Evolutionary conservation across 2,797 vertebrate genomes (phyloP).

Genomic region (Cynodonichthys magdalenae): DNA sequence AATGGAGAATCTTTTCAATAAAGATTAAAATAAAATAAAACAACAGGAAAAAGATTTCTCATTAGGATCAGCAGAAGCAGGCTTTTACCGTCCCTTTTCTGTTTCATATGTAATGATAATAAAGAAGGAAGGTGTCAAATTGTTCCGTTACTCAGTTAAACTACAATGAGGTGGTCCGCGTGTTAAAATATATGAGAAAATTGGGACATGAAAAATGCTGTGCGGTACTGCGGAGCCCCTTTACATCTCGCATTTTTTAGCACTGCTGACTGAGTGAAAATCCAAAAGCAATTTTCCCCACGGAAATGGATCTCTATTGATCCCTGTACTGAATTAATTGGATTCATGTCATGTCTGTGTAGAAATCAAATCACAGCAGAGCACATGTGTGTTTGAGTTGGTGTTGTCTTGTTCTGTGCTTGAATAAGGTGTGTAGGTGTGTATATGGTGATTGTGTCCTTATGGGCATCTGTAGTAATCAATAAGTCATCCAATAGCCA

Average conservation of each 20-base stretch:
- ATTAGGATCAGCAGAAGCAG: conserved; percentile 2
- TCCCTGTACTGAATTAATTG: conserved; percentile 75
- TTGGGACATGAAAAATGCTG: conserved; percentile 36
- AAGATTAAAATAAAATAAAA: no score
- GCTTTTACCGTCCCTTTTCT: conserved; percentile 9
- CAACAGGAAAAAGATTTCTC: conserved; percentile 6
- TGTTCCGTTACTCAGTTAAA: conserved; percentile 32
- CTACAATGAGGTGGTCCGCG: conserved; percentile 11
- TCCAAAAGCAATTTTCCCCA: conserved; percentile 76
- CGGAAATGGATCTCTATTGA: conserved; percentile 78
- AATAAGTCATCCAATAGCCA: conserved; percentile 49
- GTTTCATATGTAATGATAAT: conserved; percentile 4
- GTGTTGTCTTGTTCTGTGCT: conserved; percentile 6
- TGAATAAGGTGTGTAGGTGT: background rate
- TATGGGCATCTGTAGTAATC: conserved; percentile 45
- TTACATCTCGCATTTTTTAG: conserved; percentile 63
- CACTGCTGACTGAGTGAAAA: conserved; percentile 72
- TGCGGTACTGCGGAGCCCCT: conserved; percentile 45
- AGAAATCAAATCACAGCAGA: conserved; percentile 63
- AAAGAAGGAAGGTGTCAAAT: conserved; percentile 12
- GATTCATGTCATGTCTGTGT: conserved; percentile 72
- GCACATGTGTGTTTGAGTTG: conserved; percentile 20
- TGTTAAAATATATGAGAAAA: conserved; percentile 40
- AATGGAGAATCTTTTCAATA: no score
- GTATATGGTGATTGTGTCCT: conserved; percentile 10